A percentile compares a stretch with the other conserved stretches of the same genome.
Evolutionary conservation across 2,888 invertebrate genomes (phyloP).

Genomic region (Ectemnius lituratus): DNA sequence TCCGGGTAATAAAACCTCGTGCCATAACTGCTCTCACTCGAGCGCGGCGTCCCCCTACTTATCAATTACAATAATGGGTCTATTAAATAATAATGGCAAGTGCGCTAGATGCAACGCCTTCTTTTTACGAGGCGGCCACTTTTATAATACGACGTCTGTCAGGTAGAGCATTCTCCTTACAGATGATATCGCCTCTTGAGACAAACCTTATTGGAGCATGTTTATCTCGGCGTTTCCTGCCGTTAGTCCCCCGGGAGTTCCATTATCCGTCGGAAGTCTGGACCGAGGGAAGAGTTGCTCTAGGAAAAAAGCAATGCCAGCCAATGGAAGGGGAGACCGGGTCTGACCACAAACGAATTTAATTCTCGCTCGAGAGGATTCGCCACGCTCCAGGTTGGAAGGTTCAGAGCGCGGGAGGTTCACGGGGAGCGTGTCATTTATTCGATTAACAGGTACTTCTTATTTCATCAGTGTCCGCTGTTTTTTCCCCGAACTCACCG

Average conservation of each 20-base stretch:
- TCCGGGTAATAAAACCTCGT: conserved; percentile 59
- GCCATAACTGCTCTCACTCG: conserved; percentile 38
- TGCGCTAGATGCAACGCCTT: conserved; percentile 52
- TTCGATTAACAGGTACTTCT: conserved; percentile 65
- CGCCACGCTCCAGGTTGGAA: conserved; percentile 52
- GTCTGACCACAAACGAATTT: conserved; percentile 31
- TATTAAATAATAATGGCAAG: conserved; percentile 62
- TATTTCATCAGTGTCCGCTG: conserved; percentile 27
- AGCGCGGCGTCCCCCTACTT: conserved; percentile 49
- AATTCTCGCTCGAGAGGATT: conserved; percentile 51
- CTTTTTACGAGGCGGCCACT: conserved; percentile 50
- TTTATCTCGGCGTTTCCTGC: not conserved
- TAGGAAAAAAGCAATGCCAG: not conserved
- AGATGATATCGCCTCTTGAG: not conserved
- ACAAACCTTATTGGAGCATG: not conserved
- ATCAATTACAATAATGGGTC: conserved; percentile 65
- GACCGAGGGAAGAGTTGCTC: not conserved
- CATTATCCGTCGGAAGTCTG: not conserved
- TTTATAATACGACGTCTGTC: conserved; percentile 54
- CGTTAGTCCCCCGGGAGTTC: not conserved
- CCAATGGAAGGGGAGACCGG: not conserved
- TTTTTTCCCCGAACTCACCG: conserved; percentile 28
- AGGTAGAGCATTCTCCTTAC: conserved; percentile 57
- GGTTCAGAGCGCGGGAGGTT: conserved; percentile 40
- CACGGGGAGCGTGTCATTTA: conserved; percentile 67